Conservation (phyloP, 1,140 invertebrate species). For the Yoshiicerus persimilis region DNA sequence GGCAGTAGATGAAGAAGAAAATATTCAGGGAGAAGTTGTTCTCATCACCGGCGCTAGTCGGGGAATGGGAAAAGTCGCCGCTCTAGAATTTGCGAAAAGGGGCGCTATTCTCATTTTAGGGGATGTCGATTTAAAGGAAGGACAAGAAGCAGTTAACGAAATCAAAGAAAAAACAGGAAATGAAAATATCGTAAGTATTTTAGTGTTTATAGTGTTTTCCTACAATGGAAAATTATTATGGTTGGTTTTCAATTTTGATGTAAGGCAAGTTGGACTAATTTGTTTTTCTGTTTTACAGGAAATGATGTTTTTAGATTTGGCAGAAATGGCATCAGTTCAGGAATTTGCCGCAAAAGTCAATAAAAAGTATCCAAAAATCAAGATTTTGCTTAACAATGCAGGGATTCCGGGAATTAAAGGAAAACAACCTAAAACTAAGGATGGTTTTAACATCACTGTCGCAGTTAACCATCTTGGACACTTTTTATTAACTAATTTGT, state of each 20-base stretch:
- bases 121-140: background rate
- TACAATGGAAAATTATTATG: too few species aligned
- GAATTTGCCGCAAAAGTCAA: constrained; percentile 42
- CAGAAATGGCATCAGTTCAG: constrained; percentile 43
- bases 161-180: background rate
- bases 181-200: background rate
- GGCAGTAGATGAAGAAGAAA: background rate
- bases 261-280: background rate
- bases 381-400: constrained; percentile 61
- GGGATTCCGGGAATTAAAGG: constrained; percentile 36
- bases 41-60: background rate
- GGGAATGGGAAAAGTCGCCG: constrained; percentile 14
- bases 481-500: background rate
- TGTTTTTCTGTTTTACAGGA: background rate
- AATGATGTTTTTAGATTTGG: constrained; percentile 38
- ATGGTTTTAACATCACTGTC: background rate
- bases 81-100: background rate
- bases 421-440: background rate
- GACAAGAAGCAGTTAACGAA: background rate
- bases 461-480: background rate
- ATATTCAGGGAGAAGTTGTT: background rate
- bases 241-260: background rate
- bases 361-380: constrained; percentile 52
- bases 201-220: too few species aligned
- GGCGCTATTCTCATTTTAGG: background rate